Evolutionary conservation across 2,797 vertebrate genomes (phyloP).

Genomic region (Synaphobranchus kaupii): DNA sequence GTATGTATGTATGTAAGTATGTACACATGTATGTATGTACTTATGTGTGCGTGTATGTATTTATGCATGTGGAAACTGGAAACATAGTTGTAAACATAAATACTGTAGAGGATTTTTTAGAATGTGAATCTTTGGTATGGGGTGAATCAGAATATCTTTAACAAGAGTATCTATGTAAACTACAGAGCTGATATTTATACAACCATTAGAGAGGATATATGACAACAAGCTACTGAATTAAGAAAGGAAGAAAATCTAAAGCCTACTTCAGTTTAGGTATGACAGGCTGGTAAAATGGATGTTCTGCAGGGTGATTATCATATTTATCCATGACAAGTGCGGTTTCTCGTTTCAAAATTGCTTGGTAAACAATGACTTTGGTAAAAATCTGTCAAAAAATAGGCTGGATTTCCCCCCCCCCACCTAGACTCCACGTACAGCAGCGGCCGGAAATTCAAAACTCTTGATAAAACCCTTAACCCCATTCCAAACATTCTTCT

Average conservation of each 20-base stretch:
- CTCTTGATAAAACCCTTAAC: neutral
- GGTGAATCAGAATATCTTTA: neutral
- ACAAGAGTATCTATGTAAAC: neutral
- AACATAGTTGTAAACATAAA: neutral
- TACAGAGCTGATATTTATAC: neutral
- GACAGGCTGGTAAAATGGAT: neutral
- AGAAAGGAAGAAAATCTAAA: neutral
- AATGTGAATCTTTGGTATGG: neutral
- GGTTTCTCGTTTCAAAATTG: neutral
- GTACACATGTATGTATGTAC: too few relatives aligned
- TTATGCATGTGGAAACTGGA: neutral
- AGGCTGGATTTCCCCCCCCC: neutral
- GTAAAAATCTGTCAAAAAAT: neutral
- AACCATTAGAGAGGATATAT: neutral
- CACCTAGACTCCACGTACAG: neutral
- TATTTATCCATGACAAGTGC: neutral
- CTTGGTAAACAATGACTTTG: neutral
- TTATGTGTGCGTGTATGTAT: neutral
- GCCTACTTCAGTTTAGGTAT: neutral
- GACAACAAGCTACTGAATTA: neutral
- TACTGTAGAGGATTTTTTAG: neutral
- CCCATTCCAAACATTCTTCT: constrained; percentile 13
- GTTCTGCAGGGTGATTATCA: neutral
- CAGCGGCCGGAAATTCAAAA: neutral
- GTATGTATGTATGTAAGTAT: neutral